Evolutionary conservation across 2,113 vertebrate species (phyloP), one percentile per base, ranked within the genome.

Genomic region (Coregonus clupeaformis): DNA sequence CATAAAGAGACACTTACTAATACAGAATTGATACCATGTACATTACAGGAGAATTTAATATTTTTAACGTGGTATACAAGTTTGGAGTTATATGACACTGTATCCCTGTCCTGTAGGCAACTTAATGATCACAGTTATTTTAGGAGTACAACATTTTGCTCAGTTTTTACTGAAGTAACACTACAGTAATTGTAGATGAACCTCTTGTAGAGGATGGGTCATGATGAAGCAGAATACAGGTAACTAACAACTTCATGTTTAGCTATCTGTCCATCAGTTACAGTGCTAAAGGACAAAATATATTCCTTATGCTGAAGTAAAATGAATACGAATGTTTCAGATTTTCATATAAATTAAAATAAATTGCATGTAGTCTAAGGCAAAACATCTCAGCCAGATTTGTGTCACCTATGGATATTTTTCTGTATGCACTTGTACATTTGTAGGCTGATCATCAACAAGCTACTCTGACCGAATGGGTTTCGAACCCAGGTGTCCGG

Each of bases 301-400:
- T 20, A 9, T 55, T 20, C 3, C 1, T 47, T 47, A 9, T 16
- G 13, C 52, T 55, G 52, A 16, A 55, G 52, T 55, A 55, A 55
- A 55, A 20, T 13, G 1, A 47, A 47, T 13, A 47, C 6, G 6
- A 47, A 47, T 47, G 13, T 47, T 47, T 9, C 13, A 47, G 5
- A 55, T 55, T 4, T 55, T 55, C 12, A 55, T 55, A 55, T 55
- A 55, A 55, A 55, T 55, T 55, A 55, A 55, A 55, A 3, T 3
- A 55, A 55, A 55, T 47, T 47, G 45, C 45, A 4, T 47, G 45
- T 4, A 47, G 45, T n/a, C n/a, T n/a, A n/a, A n/a, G n/a, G n/a
- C n/a, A n/a, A n/a, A n/a, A n/a, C n/a, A n/a, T n/a, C n/a, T 47
- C 75, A 77, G 72, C 30, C 22, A 57, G 49, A 45, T 76, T 49